A percentile compares a stretch with the other conserved stretches of the same genome.
Evolutionary conservation across 92 coral and sea anemone genomes (phyloP).

Genomic region (Bergia puertoricense): DNA sequence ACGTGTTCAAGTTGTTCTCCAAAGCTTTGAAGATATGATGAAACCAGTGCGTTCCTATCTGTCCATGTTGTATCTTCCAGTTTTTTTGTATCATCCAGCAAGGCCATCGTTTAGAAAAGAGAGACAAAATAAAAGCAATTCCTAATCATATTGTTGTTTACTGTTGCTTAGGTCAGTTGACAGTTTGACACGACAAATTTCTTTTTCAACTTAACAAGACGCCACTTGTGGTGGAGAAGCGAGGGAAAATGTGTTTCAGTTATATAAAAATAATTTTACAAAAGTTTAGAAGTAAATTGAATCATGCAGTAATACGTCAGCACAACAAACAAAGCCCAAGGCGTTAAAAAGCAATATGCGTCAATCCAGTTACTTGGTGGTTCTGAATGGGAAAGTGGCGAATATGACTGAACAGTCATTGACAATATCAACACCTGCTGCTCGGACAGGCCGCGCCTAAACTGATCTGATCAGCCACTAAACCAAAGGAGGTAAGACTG

Average conservation of each 20-base stretch:
- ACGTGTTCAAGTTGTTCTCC: slow-evolving; percentile 11
- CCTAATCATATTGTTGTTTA: background rate
- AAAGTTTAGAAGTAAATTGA: background rate
- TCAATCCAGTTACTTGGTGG: too few relatives aligned
- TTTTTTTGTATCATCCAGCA: background rate
- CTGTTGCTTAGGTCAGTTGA: slow-evolving; percentile 17
- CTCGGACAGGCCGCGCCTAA: background rate
- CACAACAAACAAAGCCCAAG: background rate
- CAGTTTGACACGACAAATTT: slow-evolving; percentile 4
- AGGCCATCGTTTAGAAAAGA: slow-evolving; percentile 19
- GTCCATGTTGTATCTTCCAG: background rate
- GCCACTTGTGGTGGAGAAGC: background rate
- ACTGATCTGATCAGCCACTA: too few relatives aligned
- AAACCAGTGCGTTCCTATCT: slow-evolving; percentile 29
- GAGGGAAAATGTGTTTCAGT: too few relatives aligned
- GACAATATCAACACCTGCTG: background rate
- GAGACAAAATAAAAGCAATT: slow-evolving; percentile 1
- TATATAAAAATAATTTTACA: background rate
- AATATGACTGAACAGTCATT: background rate
- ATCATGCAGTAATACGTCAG: background rate
- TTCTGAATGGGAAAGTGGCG: background rate
- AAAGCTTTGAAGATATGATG: slow-evolving; percentile 28
- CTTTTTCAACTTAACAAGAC: background rate
- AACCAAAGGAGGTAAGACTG: too few relatives aligned
- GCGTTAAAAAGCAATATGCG: background rate